Evolutionary conservation across 2,113 vertebrate species (phyloP).

Genomic region (Cottus gobio): DNA sequence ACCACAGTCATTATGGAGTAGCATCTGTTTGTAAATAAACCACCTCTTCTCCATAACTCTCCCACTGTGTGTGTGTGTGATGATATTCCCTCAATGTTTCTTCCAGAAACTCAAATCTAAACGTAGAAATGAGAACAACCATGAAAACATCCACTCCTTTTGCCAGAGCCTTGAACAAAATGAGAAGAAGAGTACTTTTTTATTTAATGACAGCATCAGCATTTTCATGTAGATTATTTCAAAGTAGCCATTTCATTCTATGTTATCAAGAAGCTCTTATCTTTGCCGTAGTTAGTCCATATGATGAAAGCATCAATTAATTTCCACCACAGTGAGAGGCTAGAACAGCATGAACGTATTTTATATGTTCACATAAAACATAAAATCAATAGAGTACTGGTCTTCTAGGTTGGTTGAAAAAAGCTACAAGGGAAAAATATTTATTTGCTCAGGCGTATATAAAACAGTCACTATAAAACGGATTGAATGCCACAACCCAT

Average conservation of each 20-base stretch:
- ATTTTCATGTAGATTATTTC: slow-evolving; percentile 6
- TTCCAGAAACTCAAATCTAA: slow-evolving; percentile 21
- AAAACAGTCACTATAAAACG: not conserved
- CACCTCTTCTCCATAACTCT: slow-evolving; percentile 53
- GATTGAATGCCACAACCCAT: not conserved
- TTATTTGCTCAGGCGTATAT: not conserved
- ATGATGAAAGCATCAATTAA: not conserved
- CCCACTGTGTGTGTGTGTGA: slow-evolving; percentile 19
- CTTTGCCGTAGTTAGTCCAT: not conserved
- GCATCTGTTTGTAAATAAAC: slow-evolving; percentile 65
- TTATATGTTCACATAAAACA: not conserved
- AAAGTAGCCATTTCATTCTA: slow-evolving; percentile 8
- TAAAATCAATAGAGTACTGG: not conserved
- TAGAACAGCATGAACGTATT: not conserved
- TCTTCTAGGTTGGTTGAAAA: not conserved
- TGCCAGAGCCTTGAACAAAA: not conserved
- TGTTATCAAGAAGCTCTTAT: slow-evolving; percentile 20
- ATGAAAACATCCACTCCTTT: not conserved
- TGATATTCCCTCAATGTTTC: slow-evolving; percentile 14
- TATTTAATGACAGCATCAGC: slow-evolving; percentile 4
- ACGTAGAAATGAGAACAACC: slow-evolving; percentile 6
- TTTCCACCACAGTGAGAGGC: not conserved
- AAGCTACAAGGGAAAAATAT: not conserved
- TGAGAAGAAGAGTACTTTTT: not conserved
- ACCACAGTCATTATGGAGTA: slow-evolving; percentile 61